Conservation (phyloP, 2,888 invertebrate genomes). For the Prenolepis imparis region DNA sequence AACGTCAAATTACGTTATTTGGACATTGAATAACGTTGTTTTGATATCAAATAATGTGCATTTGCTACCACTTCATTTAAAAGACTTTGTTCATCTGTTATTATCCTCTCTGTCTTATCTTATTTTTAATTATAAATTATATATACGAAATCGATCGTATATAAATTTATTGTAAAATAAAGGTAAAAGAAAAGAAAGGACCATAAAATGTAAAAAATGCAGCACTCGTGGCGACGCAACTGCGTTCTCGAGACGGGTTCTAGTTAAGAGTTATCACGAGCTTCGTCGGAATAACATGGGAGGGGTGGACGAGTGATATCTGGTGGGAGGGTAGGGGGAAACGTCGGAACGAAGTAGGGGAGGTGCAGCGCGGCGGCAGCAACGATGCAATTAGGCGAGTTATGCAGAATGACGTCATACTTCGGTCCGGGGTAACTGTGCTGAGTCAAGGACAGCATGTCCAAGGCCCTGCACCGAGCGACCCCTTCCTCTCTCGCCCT, state of each 20-base stretch:
- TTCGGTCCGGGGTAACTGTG: conserved; percentile 85
- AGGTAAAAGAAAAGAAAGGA: not conserved
- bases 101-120: not conserved
- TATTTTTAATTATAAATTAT: not conserved
- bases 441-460: conserved; percentile 86
- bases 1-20: not conserved
- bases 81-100: not conserved
- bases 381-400: conserved; percentile 86
- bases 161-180: not conserved
- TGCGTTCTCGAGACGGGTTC: conserved; percentile 48
- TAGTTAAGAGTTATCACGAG: conserved; percentile 53
- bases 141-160: not conserved
- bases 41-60: not conserved
- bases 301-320: conserved; percentile 39
- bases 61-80: not conserved
- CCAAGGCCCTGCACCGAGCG: conserved; percentile 84
- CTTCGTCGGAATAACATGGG: conserved; percentile 29
- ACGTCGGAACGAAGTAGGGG: conserved; percentile 30
- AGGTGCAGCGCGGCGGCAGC: conserved; percentile 77
- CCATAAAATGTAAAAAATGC: not conserved
- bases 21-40: not conserved
- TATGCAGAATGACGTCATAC: conserved; percentile 86
- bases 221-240: conserved; percentile 23
- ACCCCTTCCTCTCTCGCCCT: conserved; percentile 66
- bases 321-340: not conserved